Evolutionary conservation across 1,140 invertebrate species (phyloP), one percentile per base, ranked within the genome.

Genomic region (Drosophila ambigua): DNA sequence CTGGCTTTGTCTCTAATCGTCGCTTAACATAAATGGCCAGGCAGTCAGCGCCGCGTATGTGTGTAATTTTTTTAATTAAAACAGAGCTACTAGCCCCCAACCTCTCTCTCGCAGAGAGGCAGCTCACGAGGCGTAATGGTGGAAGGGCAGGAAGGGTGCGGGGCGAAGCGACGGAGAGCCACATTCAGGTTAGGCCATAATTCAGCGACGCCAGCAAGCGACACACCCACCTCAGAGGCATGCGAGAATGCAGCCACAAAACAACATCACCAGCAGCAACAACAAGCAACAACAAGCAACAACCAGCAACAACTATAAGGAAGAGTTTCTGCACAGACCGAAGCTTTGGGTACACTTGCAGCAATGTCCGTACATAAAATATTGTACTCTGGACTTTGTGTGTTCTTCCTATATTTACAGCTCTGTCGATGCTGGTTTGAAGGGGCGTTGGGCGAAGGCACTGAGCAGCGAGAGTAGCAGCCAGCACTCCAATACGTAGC

Each of bases 21-120:
- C 84, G 84, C 79, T 89, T 89, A 82, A 75, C 81, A 85, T 68
- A 81, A 82, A 85, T 84, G 72, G 80, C 80, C 80, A 51, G 23
- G 31, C 39, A 62, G 65, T 75, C 75, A 53, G 61, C 59, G 59
- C 63, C 79, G 62, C 60, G 73, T 49, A 35, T 84, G 72, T 49
- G 26, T 84, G 81, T 79, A 79, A 84, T 83, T 83, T 83, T 64
- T 72, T 78, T 57, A 64, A 75, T 76, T 76, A 77, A 79, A 81
- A 81, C 80, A 65, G 59, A 81, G 72, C 35, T 11, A 77, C 62
- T 72, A 78, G 45, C 59, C 55, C 35, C 23, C 28, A 45, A 5
- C 45, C 44, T n/a, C 50, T 13, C 11, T 5, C 35, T 13, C 35
- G 13, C 35, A 28, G 39, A 43, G 23, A 58, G 45, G 24, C 43